A percentile compares a stretch with the other conserved stretches of the same genome.
phyloP scores from a whole-genome alignment of 2,113 vertebrate genomes.

The Vanacampus margaritifer region DNA sequence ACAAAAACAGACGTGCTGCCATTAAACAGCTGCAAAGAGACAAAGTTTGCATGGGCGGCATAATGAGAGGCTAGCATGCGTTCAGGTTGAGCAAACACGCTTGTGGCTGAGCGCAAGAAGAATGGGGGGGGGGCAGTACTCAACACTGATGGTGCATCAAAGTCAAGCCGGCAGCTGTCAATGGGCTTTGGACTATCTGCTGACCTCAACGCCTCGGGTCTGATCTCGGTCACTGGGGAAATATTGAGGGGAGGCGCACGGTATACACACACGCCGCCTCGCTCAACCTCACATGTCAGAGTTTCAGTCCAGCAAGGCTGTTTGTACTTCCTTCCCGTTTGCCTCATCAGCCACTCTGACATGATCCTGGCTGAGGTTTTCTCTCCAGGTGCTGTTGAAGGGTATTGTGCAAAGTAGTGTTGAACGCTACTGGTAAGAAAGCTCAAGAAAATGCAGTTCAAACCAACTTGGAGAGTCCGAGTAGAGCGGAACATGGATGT shows the following conservation, averaged over 20 bases:
- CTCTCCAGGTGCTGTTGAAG: slow-evolving; percentile 29
- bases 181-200: slow-evolving; percentile 59
- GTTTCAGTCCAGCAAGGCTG: slow-evolving; percentile 34
- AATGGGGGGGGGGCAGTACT: slow-evolving; percentile 33
- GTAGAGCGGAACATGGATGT: slow-evolving; percentile 46
- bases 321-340: slow-evolving; percentile 36
- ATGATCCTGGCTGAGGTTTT: slow-evolving; percentile 27
- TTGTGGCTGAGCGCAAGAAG: slow-evolving; percentile 45
- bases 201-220: slow-evolving; percentile 58
- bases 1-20: slow-evolving; percentile 75
- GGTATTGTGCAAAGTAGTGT: slow-evolving; percentile 1
- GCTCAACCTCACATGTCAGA: slow-evolving; percentile 36
- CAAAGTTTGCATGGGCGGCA: slow-evolving; percentile 70
- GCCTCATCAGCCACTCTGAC: slow-evolving; percentile 35
- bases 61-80: slow-evolving; percentile 62
- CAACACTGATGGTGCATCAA: slow-evolving; percentile 68
- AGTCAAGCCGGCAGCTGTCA: slow-evolving; percentile 70
- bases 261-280: slow-evolving; percentile 42
- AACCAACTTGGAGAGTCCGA: slow-evolving; percentile 34
- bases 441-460: slow-evolving; percentile 36
- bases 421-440: slow-evolving; percentile 45
- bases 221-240: slow-evolving; percentile 47
- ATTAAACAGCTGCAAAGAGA: slow-evolving; percentile 78
- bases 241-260: slow-evolving; percentile 50
- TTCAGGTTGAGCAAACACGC: slow-evolving; percentile 68